phyloP scores from a whole-genome alignment of 1,140 invertebrate species.

The Bilobella aurantiaca region DNA sequence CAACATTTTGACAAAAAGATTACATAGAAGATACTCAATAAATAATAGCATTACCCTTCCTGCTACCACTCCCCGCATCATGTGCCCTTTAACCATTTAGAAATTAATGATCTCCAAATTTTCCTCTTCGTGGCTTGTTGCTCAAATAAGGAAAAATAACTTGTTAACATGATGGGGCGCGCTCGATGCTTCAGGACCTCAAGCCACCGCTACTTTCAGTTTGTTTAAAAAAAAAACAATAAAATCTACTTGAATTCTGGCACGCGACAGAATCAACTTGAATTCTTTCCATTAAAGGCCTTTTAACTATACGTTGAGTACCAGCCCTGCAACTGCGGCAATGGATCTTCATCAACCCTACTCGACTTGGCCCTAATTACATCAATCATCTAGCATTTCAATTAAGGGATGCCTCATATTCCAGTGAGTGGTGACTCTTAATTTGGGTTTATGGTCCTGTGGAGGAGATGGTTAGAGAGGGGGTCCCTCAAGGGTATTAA shows the following conservation, averaged over 20 bases:
- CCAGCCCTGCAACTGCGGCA: no score
- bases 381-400: conserved; percentile 1
- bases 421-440: no score
- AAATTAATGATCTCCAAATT: conserved; percentile 1
- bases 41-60: neutral
- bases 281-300: no score
- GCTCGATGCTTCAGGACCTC: no score
- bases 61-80: neutral
- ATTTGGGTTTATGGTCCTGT: no score
- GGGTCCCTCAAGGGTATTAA: neutral
- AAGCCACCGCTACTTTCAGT: no score
- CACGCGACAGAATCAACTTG: neutral
- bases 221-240: neutral
- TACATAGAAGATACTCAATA: conserved; percentile 2
- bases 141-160: neutral
- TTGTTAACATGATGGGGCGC: neutral
- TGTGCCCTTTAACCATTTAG: neutral
- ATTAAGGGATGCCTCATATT: neutral
- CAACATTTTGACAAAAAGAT: conserved; percentile 1
- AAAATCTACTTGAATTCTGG: neutral
- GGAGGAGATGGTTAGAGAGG: no score
- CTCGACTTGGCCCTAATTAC: neutral
- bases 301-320: neutral
- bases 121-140: neutral
- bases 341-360: neutral